Conservation (phyloP, 1,140 invertebrate genomes). For the Lucilia cuprina region DNA sequence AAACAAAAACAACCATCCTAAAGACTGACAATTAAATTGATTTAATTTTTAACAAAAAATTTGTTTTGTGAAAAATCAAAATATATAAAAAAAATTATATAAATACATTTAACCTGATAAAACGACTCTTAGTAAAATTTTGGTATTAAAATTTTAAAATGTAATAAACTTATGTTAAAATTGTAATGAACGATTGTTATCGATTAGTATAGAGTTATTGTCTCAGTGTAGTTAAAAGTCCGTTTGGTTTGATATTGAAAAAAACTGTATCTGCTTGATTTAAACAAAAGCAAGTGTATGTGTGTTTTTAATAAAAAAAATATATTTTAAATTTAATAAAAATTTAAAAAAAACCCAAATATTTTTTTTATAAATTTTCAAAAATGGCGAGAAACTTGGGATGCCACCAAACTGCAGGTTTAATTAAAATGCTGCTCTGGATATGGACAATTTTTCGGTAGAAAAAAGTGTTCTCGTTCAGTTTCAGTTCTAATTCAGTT, state of each 20-base stretch:
- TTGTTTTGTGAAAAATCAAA: neutral
- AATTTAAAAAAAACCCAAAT: neutral
- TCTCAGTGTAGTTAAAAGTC: neutral
- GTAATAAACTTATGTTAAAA: neutral
- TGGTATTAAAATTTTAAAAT: neutral
- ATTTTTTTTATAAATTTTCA: no score
- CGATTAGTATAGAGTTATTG: neutral
- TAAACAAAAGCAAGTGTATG: neutral
- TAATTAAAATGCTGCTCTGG: neutral
- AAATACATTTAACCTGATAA: neutral
- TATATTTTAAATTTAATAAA: neutral
- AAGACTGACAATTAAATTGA: slow-evolving; percentile 32
- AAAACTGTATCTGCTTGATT: neutral
- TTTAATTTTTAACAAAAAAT: neutral
- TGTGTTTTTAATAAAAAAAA: neutral
- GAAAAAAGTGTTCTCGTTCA: no score
- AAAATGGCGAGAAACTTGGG: no score
- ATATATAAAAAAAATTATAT: neutral
- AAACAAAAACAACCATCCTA: slow-evolving; percentile 23
- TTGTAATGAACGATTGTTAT: neutral
- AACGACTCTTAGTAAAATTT: neutral
- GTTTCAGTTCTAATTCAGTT: no score
- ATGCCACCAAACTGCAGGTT: neutral
- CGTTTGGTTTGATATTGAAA: neutral
- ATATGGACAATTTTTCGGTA: no score